These are phyloP conservation scores for Mustela nigripes DNA, from an alignment of 2,113 vertebrate species.

Conservation along the genomic window DNA sequence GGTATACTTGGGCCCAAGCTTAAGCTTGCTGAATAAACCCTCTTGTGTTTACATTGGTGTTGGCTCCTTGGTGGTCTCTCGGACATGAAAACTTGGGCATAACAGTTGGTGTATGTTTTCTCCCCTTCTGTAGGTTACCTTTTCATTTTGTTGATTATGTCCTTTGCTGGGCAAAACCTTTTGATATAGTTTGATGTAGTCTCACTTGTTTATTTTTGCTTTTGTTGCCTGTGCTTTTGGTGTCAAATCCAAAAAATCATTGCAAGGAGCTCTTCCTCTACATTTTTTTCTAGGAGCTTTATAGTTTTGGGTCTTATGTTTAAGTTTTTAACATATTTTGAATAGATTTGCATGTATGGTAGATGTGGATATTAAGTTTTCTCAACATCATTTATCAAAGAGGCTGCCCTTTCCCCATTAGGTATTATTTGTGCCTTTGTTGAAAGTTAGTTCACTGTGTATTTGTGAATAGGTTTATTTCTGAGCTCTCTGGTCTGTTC, in stretches of 20 bases:
- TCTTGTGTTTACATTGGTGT: too few species aligned
- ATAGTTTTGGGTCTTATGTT: neutral
- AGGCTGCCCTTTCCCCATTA: neutral
- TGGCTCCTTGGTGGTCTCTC: too few species aligned
- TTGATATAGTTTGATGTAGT: neutral
- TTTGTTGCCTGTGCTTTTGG: neutral
- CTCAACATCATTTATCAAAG: neutral
- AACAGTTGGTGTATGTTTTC: neutral
- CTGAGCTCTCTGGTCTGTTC: neutral
- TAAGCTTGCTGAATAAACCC: too few species aligned
- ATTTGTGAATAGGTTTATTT: neutral
- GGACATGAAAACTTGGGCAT: too few species aligned
- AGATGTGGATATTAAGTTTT: neutral
- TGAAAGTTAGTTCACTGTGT: neutral
- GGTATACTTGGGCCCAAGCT: too few species aligned
- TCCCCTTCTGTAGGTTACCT: neutral
- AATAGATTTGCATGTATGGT: neutral
- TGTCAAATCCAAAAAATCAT: neutral
- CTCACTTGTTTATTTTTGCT: neutral
- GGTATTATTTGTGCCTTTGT: neutral
- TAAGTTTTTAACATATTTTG: neutral
- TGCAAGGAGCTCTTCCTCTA: neutral
- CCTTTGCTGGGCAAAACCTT: neutral
- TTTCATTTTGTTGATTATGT: neutral
- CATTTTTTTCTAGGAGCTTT: neutral